A percentile compares a stretch with the other conserved stretches of the same genome.
These are phyloP conservation scores for Drosophila ustulata DNA, from an alignment of 2,888 invertebrate species.

Conservation along the genomic window DNA sequence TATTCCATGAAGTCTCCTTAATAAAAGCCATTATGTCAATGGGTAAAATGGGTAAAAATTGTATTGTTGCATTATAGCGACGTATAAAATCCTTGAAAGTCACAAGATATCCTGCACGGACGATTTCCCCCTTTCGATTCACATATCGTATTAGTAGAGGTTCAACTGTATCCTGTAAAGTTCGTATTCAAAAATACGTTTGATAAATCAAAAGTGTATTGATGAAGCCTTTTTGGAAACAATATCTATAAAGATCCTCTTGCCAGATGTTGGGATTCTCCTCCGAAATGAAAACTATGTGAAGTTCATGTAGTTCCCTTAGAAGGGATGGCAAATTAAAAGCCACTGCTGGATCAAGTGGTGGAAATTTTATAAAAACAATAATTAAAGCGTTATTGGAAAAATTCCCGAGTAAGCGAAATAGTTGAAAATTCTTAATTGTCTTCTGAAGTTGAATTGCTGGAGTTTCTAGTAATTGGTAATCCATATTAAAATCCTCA, in stretches of 20 bases:
- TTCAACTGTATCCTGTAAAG: conserved; percentile 5
- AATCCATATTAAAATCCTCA: not conserved
- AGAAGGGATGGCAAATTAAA: conserved; percentile 43
- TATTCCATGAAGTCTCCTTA: not conserved
- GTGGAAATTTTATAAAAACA: conserved; percentile 17
- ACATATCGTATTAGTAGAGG: conserved; percentile 48
- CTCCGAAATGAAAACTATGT: conserved; percentile 48
- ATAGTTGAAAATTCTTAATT: not conserved
- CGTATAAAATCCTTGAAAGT: conserved; percentile 47
- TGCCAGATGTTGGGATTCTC: conserved; percentile 9
- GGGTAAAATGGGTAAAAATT: not conserved
- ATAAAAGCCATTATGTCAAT: too few species aligned
- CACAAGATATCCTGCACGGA: conserved; percentile 59
- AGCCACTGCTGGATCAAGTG: not conserved
- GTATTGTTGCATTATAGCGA: conserved; percentile 52
- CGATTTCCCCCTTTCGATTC: conserved; percentile 39
- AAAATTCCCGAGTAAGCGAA: conserved; percentile 35
- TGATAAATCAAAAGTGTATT: conserved; percentile 42
- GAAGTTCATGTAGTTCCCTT: conserved; percentile 10
- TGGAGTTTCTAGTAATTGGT: conserved; percentile 6
- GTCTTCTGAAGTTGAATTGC: conserved; percentile 19
- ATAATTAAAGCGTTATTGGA: conserved; percentile 33
- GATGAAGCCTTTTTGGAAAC: conserved; percentile 52
- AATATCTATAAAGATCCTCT: conserved; percentile 37
- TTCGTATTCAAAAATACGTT: conserved; percentile 28